Conservation (phyloP, 2,888 invertebrate species). For the Pinctada fucata region DNA sequence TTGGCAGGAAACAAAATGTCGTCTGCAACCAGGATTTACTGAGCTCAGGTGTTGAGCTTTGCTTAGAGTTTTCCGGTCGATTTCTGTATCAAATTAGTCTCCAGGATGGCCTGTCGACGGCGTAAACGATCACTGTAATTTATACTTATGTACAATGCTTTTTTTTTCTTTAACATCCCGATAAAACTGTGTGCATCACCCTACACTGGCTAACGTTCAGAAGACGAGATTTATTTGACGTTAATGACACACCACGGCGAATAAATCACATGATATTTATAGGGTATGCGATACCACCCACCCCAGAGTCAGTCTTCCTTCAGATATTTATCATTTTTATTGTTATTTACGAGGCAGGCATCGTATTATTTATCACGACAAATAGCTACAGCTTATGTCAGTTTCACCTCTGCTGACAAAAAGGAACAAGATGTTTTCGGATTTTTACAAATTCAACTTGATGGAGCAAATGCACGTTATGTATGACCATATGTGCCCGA, state of each 20-base stretch:
- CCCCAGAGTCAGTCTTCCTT: slow-evolving; percentile 11
- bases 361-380: too few species aligned
- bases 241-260: slow-evolving; percentile 25
- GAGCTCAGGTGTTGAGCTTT: slow-evolving; percentile 20
- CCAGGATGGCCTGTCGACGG: slow-evolving; percentile 14
- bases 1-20: slow-evolving; percentile 25
- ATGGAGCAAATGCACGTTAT: too few species aligned
- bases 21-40: slow-evolving; percentile 20
- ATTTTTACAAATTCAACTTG: too few species aligned
- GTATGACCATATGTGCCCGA: too few species aligned
- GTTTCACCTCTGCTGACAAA: too few species aligned
- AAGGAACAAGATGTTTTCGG: too few species aligned
- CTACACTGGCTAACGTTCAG: slow-evolving; percentile 8
- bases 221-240: slow-evolving; percentile 32
- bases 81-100: slow-evolving; percentile 31
- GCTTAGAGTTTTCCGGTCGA: slow-evolving; percentile 23
- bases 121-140: slow-evolving; percentile 18
- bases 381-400: too few species aligned
- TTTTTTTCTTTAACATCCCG: not conserved
- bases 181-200: slow-evolving; percentile 11
- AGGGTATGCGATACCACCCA: slow-evolving; percentile 22
- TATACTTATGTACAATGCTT: slow-evolving; percentile 13
- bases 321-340: not conserved
- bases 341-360: not conserved
- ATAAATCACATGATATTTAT: slow-evolving; percentile 35